Evolutionary conservation across 2,797 vertebrate genomes (phyloP), one percentile per base, ranked within the genome.

Genomic region (Sebastes oblongus): DNA sequence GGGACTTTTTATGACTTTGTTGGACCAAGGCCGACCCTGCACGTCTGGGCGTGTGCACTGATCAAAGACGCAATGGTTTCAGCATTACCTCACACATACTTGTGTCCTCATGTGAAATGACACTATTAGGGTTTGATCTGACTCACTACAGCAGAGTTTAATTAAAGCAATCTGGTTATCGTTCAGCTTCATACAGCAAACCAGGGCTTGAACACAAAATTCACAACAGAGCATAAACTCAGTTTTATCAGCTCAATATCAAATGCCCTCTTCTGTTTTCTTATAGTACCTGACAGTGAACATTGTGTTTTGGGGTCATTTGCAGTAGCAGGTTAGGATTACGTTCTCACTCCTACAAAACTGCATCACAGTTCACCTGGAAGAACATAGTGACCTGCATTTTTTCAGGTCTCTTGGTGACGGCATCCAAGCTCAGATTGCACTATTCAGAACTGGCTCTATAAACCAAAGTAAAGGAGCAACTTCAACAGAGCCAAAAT

Each of bases 41-140:
- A 65, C 5, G 86, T 70, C 75, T 55, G 77, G 18, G 69, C 82
- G 68, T 75, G 88, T 72, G 52, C 56, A n/a, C 56, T n/a, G 29
- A 65, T 75, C 55, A 80, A 66, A 77, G 68, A 72, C 59, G 22
- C 8, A 20, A 56, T 24, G 32, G 75, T 62, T 83, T 72, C 83
- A 81, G 27, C 10, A 66, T 84, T 55, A 80, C 62, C 61, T 58
- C 75, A 62, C 24, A 58, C 56, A 46, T 59, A 20, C 11, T 20
- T 3, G 0, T 12, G 18, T 67, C 22, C 39, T 65, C n/a, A 9
- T 71, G 61, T 74, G 27, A 56, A 62, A 68, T 70, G 6, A 79
- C 74, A 34, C 32, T 25, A 46, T n/a, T 32, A 12, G 18, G 52
- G 34, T 60, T 80, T 69, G 18, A 67, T 42, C 5, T 72, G 30